Evolutionary conservation across 2,888 invertebrate species (phyloP), one percentile per base, ranked within the genome.

Genomic region (Polydrusus pterygomalis): DNA sequence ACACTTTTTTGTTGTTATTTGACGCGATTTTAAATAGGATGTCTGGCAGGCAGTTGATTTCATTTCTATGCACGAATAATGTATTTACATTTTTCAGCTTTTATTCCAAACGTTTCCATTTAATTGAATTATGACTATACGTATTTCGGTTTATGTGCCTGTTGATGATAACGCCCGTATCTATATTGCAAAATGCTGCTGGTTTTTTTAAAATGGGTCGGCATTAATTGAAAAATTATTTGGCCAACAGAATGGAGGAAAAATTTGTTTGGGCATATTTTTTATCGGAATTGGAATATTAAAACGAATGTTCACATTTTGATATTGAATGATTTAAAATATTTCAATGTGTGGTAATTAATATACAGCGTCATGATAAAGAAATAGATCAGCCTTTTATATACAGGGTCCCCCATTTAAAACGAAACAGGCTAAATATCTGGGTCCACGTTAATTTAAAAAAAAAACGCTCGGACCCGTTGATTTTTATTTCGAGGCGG

Each of bases 41-140:
- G 82, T 81, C 83, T 82, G 83, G 81, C 82, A 78, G 80, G 79
- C 81, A 79, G 80, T 81, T 77, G 80, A 80, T 82, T 83, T 80
- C 81, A 78, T 79, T 81, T 80, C 81, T 77, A 80, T 80, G 74
- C 78, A 77, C 40, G 79, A 80, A 80, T 80, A 81, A 81, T 79
- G 81, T 79, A 80, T 78, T 80, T 78, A 78, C 78, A 81, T 81
- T 81, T 82, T 82, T 81, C 81, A 80, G 75, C 80, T 82, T 82
- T 82, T 82, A 81, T 81, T 81, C 77, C 75, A 75, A 78, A 74
- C 79, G 80, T 77, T 81, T 81, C 82, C 78, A 83, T 81, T 82
- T 81, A 82, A 82, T 82, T 82, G 82, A 82, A 82, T 79, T 82
- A 82, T 80, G 82, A 78, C 70, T 64, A 80, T 80, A 80, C 82